These are phyloP conservation scores for Brachycybe producta DNA, from an alignment of 2,888 invertebrate species.

Conservation along the genomic window DNA sequence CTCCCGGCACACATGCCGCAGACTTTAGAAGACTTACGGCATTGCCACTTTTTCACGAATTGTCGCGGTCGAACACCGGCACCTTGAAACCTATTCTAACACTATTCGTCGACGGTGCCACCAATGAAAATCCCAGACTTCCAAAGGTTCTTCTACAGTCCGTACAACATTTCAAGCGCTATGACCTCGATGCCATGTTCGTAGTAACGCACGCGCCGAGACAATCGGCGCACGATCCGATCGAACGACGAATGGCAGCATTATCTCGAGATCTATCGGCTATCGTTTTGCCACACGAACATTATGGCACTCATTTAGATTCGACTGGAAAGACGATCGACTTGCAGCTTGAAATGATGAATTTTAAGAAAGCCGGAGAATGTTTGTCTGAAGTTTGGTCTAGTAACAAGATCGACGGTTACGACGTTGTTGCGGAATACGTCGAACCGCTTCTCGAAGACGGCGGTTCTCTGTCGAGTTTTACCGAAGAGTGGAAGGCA, in stretches of 20 bases:
- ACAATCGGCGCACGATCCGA: conserved; percentile 24
- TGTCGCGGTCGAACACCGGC: conserved; percentile 22
- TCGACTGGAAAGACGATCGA: conserved; percentile 22
- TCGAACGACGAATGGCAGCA: conserved; percentile 27
- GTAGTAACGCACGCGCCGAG: conserved; percentile 25
- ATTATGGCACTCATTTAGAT: conserved; percentile 21
- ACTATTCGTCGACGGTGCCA: conserved; percentile 26
- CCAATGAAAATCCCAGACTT: conserved; percentile 25
- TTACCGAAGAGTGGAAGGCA: background rate
- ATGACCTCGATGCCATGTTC: conserved; percentile 23
- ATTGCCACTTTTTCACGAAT: conserved; percentile 23
- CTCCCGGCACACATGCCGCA: conserved; percentile 25
- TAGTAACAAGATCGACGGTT: background rate
- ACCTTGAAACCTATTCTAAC: conserved; percentile 28
- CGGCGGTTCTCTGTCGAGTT: background rate
- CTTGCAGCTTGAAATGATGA: conserved; percentile 20
- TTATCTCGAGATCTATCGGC: conserved; percentile 24
- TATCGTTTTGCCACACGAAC: conserved; percentile 24
- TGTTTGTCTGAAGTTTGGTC: conserved; percentile 7
- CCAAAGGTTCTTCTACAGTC: conserved; percentile 21
- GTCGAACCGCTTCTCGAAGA: background rate
- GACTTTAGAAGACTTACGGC: conserved; percentile 26
- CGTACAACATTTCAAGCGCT: conserved; percentile 21
- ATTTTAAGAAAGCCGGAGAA: conserved; percentile 22
- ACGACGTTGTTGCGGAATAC: background rate